These are phyloP conservation scores for Petrolisthes cinctipes DNA, from an alignment of 2,888 invertebrate species.

Conservation along the genomic window DNA sequence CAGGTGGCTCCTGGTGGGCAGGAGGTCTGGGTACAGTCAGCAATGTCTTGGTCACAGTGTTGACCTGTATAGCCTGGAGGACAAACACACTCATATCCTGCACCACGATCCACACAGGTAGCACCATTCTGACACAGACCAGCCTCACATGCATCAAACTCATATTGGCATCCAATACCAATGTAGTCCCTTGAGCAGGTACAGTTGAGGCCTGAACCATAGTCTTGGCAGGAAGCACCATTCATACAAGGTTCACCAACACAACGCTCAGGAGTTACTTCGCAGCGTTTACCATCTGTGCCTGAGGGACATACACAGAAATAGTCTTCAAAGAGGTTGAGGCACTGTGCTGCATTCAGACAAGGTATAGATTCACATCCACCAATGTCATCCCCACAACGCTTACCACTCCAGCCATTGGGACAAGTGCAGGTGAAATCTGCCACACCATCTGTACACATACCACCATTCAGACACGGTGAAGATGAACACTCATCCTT, in stretches of 20 bases:
- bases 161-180: conserved; percentile 92
- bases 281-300: conserved; percentile 96
- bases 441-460: conserved; percentile 87
- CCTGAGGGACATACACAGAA: conserved; percentile 85
- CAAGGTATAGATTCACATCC: conserved; percentile 89
- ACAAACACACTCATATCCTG: conserved; percentile 87
- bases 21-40: conserved; percentile 92
- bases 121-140: conserved; percentile 93
- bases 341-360: conserved; percentile 91
- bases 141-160: conserved; percentile 91
- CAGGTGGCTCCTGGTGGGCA: conserved; percentile 94
- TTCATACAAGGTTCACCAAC: conserved; percentile 96
- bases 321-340: conserved; percentile 83
- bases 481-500: conserved; percentile 87
- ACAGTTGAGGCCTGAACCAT: conserved; percentile 94
- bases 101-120: conserved; percentile 87
- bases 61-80: conserved; percentile 82
- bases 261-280: conserved; percentile 94
- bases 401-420: conserved; percentile 87
- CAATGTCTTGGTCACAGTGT: conserved; percentile 90
- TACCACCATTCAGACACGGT: conserved; percentile 90
- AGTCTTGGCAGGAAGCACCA: conserved; percentile 94
- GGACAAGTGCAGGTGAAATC: conserved; percentile 85
- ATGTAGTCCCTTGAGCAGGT: conserved; percentile 88
- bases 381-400: conserved; percentile 89